These are phyloP conservation scores for Netelia fuscicornis DNA, from an alignment of 2,888 invertebrate genomes.

Conservation along the genomic window DNA sequence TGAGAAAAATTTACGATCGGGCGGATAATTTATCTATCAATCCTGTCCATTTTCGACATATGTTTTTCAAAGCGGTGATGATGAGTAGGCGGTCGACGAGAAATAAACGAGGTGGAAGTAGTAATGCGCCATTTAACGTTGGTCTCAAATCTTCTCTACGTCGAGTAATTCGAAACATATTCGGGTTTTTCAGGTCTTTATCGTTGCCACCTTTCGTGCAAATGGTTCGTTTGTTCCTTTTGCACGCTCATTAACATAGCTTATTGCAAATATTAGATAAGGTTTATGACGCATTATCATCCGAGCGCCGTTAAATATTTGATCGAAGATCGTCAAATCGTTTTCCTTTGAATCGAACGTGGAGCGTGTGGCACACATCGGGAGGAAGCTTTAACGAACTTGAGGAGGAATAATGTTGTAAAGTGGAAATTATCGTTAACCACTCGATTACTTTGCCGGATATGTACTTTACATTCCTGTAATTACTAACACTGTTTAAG, in stretches of 20 bases:
- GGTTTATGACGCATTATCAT: background rate
- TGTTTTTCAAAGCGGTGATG: no score
- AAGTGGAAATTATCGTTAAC: background rate
- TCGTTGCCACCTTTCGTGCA: no score
- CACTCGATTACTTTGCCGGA: background rate
- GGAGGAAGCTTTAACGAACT: background rate
- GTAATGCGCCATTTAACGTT: no score
- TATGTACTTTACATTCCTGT: background rate
- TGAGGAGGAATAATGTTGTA: background rate
- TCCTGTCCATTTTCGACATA: background rate
- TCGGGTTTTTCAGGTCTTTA: no score
- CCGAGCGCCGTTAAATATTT: slow-evolving; percentile 16
- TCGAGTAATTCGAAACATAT: no score
- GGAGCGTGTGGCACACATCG: background rate
- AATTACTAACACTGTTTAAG: background rate
- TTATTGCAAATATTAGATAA: slow-evolving; percentile 10
- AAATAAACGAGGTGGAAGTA: no score
- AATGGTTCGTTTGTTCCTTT: no score
- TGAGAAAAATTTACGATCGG: background rate
- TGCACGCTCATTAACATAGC: background rate
- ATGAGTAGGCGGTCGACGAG: no score
- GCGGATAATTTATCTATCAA: background rate
- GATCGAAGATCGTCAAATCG: background rate
- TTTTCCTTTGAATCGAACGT: background rate
- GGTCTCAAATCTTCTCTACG: no score